Conservation (phyloP, 2,888 invertebrate genomes). For the Nephrotoma appendiculata region DNA sequence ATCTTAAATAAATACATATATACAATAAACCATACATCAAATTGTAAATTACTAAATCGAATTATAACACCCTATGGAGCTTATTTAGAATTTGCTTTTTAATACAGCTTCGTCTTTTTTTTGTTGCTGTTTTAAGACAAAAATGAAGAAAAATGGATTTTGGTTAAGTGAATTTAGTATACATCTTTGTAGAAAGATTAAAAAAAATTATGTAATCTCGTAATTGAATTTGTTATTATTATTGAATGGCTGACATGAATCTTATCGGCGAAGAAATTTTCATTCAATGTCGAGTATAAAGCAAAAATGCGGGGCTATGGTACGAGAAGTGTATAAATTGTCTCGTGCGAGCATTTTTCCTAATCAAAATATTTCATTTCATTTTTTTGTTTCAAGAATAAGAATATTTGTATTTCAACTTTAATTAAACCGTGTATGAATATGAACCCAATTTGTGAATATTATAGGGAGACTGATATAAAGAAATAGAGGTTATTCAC, state of each 20-base stretch:
- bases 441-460: no score
- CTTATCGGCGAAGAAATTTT: not conserved
- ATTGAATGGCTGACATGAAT: not conserved
- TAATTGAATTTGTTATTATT: not conserved
- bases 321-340: not conserved
- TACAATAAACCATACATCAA: not conserved
- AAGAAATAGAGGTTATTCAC: no score
- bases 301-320: not conserved
- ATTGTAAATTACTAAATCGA: not conserved
- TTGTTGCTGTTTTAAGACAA: not conserved
- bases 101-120: not conserved
- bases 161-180: not conserved
- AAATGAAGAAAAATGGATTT: not conserved
- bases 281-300: not conserved
- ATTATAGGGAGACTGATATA: no score
- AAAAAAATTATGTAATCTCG: not conserved
- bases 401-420: not conserved
- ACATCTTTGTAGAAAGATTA: not conserved
- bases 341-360: not conserved
- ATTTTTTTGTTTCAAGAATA: not conserved
- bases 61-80: not conserved
- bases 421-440: not conserved
- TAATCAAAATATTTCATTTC: not conserved
- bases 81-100: not conserved
- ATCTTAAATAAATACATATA: not conserved